These are phyloP conservation scores for Phenganax subtilis DNA, from an alignment of 92 coral and sea anemone genomes.

Conservation along the genomic window DNA sequence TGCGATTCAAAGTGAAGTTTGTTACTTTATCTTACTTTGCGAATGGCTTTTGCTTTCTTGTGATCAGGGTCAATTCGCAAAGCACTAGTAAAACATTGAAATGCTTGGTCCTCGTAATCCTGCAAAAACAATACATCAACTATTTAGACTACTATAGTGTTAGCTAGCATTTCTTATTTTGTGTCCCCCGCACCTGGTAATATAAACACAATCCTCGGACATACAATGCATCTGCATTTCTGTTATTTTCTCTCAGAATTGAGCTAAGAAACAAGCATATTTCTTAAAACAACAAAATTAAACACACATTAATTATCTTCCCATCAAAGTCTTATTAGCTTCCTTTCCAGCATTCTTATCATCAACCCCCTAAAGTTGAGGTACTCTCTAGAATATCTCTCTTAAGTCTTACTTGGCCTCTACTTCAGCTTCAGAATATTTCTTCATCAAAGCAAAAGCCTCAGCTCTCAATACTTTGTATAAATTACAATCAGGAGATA, in stretches of 20 bases:
- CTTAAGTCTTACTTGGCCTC: constrained; percentile 81
- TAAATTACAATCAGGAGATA: constrained; percentile 63
- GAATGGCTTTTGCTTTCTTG: constrained; percentile 71
- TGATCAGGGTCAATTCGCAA: constrained; percentile 91
- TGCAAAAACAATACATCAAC: constrained; percentile 20
- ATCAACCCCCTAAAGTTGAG: neutral
- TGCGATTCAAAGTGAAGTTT: neutral
- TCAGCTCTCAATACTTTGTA: constrained; percentile 93
- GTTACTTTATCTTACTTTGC: constrained; percentile 52
- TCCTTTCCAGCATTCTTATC: neutral
- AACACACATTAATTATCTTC: neutral
- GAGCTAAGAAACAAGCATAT: constrained; percentile 44
- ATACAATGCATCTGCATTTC: constrained; percentile 92
- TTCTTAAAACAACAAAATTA: neutral
- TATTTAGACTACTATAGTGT: too few species aligned
- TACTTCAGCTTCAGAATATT: constrained; percentile 78
- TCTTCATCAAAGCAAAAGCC: constrained; percentile 76
- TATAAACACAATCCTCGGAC: constrained; percentile 92
- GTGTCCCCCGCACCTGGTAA: constrained; percentile 66
- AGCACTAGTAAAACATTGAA: constrained; percentile 80
- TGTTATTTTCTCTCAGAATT: constrained; percentile 58
- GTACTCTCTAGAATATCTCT: too few species aligned
- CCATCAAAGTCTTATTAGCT: neutral
- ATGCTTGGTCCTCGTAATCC: constrained; percentile 96
- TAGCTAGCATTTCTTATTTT: too few species aligned